phyloP scores from a whole-genome alignment of 2,113 vertebrate species.

The Ophiodon elongatus region DNA sequence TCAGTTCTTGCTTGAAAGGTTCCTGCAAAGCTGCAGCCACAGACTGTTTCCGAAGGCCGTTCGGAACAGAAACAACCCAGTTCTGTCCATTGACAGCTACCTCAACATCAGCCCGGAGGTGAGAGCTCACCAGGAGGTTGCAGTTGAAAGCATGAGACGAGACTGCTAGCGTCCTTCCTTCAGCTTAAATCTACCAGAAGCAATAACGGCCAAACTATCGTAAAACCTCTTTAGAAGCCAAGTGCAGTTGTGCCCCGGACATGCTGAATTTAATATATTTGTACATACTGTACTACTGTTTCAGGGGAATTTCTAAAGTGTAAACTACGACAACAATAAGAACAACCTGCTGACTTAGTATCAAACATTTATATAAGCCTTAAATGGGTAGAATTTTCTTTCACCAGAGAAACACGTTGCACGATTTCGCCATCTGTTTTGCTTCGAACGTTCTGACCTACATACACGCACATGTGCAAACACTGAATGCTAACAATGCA shows the following conservation, averaged over 20 bases:
- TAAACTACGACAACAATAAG: background rate
- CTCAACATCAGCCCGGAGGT: constrained; percentile 96
- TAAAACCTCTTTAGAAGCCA: background rate
- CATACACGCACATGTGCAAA: constrained; percentile 31
- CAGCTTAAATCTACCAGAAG: background rate
- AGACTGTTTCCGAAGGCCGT: constrained; percentile 94
- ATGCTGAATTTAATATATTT: background rate
- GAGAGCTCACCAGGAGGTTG: constrained; percentile 46
- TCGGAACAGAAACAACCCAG: constrained; percentile 90
- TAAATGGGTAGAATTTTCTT: background rate
- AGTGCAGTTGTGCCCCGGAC: background rate
- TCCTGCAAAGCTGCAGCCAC: constrained; percentile 93
- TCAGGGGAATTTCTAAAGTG: background rate
- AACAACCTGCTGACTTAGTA: constrained; percentile 15
- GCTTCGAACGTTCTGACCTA: constrained; percentile 54
- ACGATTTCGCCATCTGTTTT: constrained; percentile 33
- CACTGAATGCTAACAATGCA: constrained; percentile 31
- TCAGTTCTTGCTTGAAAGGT: constrained; percentile 96
- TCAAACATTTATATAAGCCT: background rate
- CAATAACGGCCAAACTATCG: background rate
- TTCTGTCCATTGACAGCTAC: constrained; percentile 96
- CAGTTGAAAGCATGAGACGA: constrained; percentile 11
- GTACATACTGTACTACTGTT: background rate
- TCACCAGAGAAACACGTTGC: constrained; percentile 8
- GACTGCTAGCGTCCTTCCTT: background rate